Base-by-base conservation (phyloP, 2,113 vertebrate genomes). In the Rhadina sibilatrix region DNA sequence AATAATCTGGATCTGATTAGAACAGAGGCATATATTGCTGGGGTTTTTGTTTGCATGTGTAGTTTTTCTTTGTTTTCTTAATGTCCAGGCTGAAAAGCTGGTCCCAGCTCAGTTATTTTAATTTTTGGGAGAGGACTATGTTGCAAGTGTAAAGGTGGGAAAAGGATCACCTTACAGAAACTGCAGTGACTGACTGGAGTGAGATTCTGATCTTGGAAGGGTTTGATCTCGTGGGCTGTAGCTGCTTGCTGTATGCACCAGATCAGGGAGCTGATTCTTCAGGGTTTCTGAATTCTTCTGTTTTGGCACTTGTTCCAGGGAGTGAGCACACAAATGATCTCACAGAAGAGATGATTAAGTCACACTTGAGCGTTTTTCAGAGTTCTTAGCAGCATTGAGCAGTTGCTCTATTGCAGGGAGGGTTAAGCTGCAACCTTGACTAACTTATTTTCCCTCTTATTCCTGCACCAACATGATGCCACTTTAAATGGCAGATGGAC, bases 291-390 rank as follows among this genome's bases (percentile, higher is more conserved):
- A 60, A 72, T 72, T 80, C 23, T 60, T 64, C 52, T 54, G 18
- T 59, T 89, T 74, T 93, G 50, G 30, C 28, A 25, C 20, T 74
- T 80, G 27, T 72, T 96, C 13, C 16, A 17, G 20, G 40, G 28
- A 61, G 12, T 30, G 47, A 78, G 33, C 37, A 81, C 54, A 60
- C 47, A 86, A 72, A 53, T 35, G 23, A 54, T 75, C 37, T 89
- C n/a, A n/a, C 49, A 83, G 71, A 87, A 90, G 56, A 59, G 35
- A 59, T 75, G 64, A 54, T 83, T 57, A 68, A 84, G 46, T 79
- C 71, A 81, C 64, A 93, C 35, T n/a, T 72, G 72, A 77, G 30
- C 71, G 20, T 68, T 90, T 83, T 80, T 68, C 50, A 27, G 49
- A 49, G 59, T 87, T 92, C 54, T 89, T 49, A 60, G 42, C 8